Percentiles rank a stretch among this genome's conserved stretches.
These are phyloP conservation scores for Rhamnusium bicolor DNA, from an alignment of 2,888 invertebrate species.

Conservation along the genomic window DNA sequence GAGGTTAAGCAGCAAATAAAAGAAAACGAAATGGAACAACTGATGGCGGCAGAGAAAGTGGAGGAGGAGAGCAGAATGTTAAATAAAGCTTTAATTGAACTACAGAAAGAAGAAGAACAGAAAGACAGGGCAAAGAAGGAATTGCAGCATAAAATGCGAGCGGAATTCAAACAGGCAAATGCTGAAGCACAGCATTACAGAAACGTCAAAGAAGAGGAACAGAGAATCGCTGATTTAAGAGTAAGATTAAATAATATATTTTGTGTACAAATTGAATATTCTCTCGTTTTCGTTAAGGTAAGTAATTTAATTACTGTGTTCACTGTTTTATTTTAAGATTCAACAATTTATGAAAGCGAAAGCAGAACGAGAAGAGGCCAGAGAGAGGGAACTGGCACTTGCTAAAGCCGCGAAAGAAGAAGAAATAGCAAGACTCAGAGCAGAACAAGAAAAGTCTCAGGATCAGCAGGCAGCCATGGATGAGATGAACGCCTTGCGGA, in stretches of 20 bases:
- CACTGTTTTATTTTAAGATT: no score
- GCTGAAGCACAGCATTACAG: conserved; percentile 77
- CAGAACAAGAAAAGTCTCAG: conserved; percentile 74
- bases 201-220: conserved; percentile 78
- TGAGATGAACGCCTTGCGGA: conserved; percentile 72
- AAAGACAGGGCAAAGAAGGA: conserved; percentile 74
- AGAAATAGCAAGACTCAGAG: conserved; percentile 73
- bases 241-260: no score
- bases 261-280: no score
- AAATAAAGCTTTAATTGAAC: conserved; percentile 77
- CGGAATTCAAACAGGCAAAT: conserved; percentile 77
- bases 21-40: conserved; percentile 72
- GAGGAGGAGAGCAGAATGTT: conserved; percentile 79
- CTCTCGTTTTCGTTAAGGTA: no score
- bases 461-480: conserved; percentile 71
- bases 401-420: conserved; percentile 77
- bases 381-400: conserved; percentile 73
- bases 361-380: conserved; percentile 75
- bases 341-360: conserved; percentile 78
- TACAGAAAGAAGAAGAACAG: conserved; percentile 78
- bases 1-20: conserved; percentile 71
- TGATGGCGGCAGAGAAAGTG: conserved; percentile 78
- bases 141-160: conserved; percentile 74
- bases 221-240: conserved; percentile 77
- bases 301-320: no score